Conservation (phyloP, 35 echinoderm and acorn worm species). For the Eucidaris tribuloides region DNA sequence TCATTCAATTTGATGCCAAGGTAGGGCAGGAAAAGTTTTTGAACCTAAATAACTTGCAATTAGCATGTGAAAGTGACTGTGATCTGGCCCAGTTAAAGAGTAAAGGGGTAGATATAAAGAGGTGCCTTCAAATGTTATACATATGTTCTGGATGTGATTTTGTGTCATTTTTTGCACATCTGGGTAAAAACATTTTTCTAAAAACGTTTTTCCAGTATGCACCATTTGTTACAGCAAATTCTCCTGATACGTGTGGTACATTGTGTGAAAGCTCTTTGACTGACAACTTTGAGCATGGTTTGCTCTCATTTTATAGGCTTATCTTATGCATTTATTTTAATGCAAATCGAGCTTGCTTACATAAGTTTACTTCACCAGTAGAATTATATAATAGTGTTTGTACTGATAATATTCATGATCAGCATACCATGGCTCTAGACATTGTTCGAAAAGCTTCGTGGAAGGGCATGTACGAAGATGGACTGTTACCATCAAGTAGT, state of each 20-base stretch:
- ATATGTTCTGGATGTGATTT: conserved; percentile 38
- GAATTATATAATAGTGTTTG: conserved; percentile 11
- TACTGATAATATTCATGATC: neutral
- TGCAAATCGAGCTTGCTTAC: conserved; percentile 26
- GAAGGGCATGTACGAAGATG: conserved; percentile 50
- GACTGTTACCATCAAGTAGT: conserved; percentile 32
- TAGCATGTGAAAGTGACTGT: conserved; percentile 15
- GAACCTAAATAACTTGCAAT: conserved; percentile 11
- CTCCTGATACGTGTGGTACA: neutral
- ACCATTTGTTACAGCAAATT: neutral
- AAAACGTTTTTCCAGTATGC: conserved; percentile 22
- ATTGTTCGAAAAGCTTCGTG: conserved; percentile 34
- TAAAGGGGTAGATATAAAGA: neutral
- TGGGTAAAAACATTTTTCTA: conserved; percentile 28
- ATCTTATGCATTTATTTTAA: conserved; percentile 12
- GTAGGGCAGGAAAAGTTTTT: neutral
- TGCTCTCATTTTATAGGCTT: conserved; percentile 27
- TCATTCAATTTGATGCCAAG: conserved; percentile 6
- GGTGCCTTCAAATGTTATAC: conserved; percentile 35
- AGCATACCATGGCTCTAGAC: conserved; percentile 17
- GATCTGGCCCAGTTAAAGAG: conserved; percentile 11
- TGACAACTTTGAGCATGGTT: conserved; percentile 5
- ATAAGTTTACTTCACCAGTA: neutral
- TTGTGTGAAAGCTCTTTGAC: conserved; percentile 4
- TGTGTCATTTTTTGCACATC: conserved; percentile 25